Evolutionary conservation across 2,888 invertebrate genomes (phyloP).

Genomic region (Trachelus iudaicus): DNA sequence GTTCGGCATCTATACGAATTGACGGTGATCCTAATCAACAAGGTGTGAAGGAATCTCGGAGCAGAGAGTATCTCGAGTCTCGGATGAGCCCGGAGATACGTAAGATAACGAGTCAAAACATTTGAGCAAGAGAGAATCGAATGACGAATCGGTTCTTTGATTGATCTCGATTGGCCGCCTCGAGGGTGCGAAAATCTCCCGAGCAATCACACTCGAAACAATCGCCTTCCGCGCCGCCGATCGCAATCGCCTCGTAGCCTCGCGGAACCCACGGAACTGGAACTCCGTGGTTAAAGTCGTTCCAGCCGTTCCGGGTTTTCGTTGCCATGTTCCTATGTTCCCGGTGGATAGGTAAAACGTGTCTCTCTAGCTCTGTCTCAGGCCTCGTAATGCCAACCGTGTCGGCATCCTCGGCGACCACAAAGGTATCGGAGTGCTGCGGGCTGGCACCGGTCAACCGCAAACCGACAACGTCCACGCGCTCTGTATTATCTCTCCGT

Average conservation of each 20-base stretch:
- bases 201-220: conserved; percentile 31
- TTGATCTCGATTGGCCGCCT: conserved; percentile 53
- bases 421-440: conserved; percentile 58
- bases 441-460: conserved; percentile 61
- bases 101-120: conserved; percentile 11
- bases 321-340: too few relatives aligned
- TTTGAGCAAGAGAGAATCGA: conserved; percentile 25
- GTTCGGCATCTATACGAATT: background rate
- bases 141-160: conserved; percentile 58
- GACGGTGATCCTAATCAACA: conserved; percentile 28
- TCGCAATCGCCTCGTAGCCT: background rate
- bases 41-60: conserved; percentile 43
- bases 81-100: conserved; percentile 10
- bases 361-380: too few relatives aligned
- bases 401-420: conserved; percentile 54
- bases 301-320: too few relatives aligned
- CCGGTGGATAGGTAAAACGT: too few relatives aligned
- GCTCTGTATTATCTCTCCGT: conserved; percentile 34
- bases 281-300: too few relatives aligned
- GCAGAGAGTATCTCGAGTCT: conserved; percentile 1
- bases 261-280: too few relatives aligned
- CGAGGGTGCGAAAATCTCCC: conserved; percentile 53
- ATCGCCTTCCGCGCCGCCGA: conserved; percentile 32
- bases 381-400: conserved; percentile 13
- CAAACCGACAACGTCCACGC: conserved; percentile 62